Evolutionary conservation across 2,113 vertebrate species (phyloP), one percentile per base, ranked within the genome.

Genomic region (Leptobrachium ailaonicum): DNA sequence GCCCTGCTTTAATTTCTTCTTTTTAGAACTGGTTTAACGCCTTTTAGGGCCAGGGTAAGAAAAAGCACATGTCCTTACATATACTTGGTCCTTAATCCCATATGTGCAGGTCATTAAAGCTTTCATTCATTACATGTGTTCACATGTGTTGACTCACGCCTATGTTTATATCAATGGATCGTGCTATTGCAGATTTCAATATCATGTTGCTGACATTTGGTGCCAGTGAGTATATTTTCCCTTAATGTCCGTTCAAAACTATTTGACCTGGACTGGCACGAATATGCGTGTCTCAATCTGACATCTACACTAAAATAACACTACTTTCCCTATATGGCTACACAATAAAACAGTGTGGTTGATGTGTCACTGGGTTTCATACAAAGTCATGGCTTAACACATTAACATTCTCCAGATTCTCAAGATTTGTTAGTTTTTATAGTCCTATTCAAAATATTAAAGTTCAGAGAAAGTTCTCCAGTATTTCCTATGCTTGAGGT

Each of bases 361-460:
- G 42, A 53, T 20, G 45, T 79, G 14, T 78, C 68, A 42, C n/a
- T 71, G 60, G 20, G 13, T 10, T 72, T 72, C 62, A 53, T 73
- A 66, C 44, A 45, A 32, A 73, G 69, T 63, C 41, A 62, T 64
- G 32, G 58, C 43, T 79, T 79, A 50, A 42, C 58, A 71, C 56
- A 71, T 71, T 64, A 79, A 79, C 68, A 79, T 79, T 79, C 60
- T 72, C 77, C 60, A 72, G 58, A 73, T 73, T 66, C 69, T 62
- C 62, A 10, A 8, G n/a, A 11, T 72, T 79, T 72, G 58, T 79
- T 72, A 53, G 60, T 73, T 66, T 79, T 44, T 66, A 62, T 66
- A 66, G 69, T 66, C 70, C 66, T 13, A 73, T 73, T 42, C n/a
- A 44, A 72, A n/a, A 62, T 40, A 56, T n/a, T 66, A 73, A 73